These are phyloP conservation scores for Julus scanicus DNA, from an alignment of 2,888 invertebrate species.

Conservation along the genomic window DNA sequence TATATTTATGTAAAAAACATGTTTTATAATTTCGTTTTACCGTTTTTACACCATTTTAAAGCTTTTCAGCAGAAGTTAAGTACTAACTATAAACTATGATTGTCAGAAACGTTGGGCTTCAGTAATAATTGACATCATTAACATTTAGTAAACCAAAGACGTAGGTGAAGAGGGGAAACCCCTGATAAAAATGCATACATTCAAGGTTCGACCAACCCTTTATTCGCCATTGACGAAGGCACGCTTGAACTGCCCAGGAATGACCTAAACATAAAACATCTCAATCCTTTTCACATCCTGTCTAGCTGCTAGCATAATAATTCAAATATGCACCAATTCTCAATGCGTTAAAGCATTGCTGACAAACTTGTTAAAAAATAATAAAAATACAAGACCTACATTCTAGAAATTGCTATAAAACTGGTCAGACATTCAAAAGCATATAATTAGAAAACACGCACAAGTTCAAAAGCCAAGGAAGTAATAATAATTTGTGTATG, in stretches of 20 bases:
- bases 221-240: not conserved
- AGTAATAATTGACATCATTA: not conserved
- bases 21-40: too few relatives aligned
- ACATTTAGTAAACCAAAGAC: not conserved
- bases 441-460: not conserved
- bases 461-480: not conserved
- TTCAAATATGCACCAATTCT: not conserved
- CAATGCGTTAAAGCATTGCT: not conserved
- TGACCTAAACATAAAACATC: not conserved
- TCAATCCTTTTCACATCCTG: slow-evolving; percentile 2
- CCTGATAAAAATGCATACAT: not conserved
- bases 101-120: not conserved
- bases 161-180: not conserved
- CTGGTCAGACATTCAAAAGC: not conserved
- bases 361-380: not conserved
- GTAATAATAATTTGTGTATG: not conserved
- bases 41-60: too few relatives aligned
- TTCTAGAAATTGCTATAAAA: not conserved
- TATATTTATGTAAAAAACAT: too few relatives aligned
- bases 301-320: not conserved
- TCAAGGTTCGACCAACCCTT: not conserved
- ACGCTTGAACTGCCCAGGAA: not conserved
- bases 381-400: not conserved
- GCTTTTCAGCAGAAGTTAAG: too few relatives aligned
- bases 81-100: not conserved